A percentile compares a stretch with the other conserved stretches of the same genome.
phyloP scores from a whole-genome alignment of 2,888 invertebrate genomes.

The Drosophila kuntzei region DNA sequence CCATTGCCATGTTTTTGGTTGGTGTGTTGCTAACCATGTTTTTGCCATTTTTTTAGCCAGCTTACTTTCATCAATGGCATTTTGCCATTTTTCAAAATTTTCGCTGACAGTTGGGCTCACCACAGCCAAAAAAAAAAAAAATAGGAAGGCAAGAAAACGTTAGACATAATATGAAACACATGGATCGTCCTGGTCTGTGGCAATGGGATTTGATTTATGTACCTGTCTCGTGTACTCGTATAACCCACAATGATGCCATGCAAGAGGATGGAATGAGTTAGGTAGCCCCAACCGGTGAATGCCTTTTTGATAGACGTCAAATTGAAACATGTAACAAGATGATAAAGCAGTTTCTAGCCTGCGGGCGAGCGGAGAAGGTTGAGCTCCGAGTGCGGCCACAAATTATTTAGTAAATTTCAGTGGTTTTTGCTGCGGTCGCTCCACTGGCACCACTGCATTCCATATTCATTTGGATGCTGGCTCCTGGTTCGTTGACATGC shows the following conservation, averaged over 20 bases:
- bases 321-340: constrained; percentile 78
- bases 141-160: constrained; percentile 42
- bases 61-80: constrained; percentile 81
- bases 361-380: background rate
- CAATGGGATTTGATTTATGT: constrained; percentile 72
- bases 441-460: constrained; percentile 48
- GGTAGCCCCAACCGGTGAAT: constrained; percentile 54
- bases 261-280: background rate
- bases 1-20: constrained; percentile 22
- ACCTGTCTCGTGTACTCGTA: constrained; percentile 21
- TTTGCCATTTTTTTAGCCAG: constrained; percentile 34
- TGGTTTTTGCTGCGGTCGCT: constrained; percentile 26
- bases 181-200: constrained; percentile 46
- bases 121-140: constrained; percentile 25
- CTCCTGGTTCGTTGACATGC: constrained; percentile 74
- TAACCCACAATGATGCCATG: background rate
- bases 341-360: constrained; percentile 58
- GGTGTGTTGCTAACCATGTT: constrained; percentile 41
- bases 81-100: constrained; percentile 83
- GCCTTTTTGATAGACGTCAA: constrained; percentile 75
- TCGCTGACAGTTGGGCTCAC: constrained; percentile 73
- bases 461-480: constrained; percentile 74
- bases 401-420: constrained; percentile 76
- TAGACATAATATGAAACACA: constrained; percentile 72
- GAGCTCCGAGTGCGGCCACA: constrained; percentile 51